phyloP scores from a whole-genome alignment of 1,140 invertebrate genomes.

The Lordiphosa stackelbergi region DNA sequence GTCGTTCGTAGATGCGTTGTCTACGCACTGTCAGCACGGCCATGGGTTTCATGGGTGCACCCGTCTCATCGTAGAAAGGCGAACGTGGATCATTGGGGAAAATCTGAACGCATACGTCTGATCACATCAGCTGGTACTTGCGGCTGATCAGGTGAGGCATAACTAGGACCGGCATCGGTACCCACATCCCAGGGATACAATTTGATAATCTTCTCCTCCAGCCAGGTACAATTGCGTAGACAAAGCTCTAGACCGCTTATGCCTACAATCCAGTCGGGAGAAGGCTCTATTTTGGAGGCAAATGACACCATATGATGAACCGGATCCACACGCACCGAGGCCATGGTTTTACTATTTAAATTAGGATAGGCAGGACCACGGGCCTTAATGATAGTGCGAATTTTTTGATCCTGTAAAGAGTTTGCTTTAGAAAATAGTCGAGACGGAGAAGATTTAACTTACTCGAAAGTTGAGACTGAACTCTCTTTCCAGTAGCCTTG shows the following conservation, averaged over 20 bases:
- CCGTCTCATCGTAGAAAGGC: constrained; percentile 92
- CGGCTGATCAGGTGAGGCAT: constrained; percentile 89
- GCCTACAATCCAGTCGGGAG: constrained; percentile 99
- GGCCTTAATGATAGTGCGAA: constrained; percentile 98
- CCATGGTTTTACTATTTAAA: constrained; percentile 92
- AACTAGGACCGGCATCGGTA: constrained; percentile 94
- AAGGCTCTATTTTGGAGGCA: constrained; percentile 96
- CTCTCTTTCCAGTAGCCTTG: constrained; percentile 93
- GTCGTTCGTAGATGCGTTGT: constrained; percentile 91
- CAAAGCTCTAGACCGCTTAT: constrained; percentile 95
- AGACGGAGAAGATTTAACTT: neutral
- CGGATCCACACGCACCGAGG: constrained; percentile 93
- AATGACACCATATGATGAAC: constrained; percentile 95
- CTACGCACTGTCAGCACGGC: constrained; percentile 88
- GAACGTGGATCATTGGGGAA: constrained; percentile 90
- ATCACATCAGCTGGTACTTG: constrained; percentile 90
- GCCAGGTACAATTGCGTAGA: constrained; percentile 94
- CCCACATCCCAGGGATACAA: constrained; percentile 98
- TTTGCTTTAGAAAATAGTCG: neutral
- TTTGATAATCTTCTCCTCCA: constrained; percentile 90
- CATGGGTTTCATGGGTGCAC: constrained; percentile 91
- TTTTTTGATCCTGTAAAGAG: constrained; percentile 86
- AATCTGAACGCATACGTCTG: constrained; percentile 87
- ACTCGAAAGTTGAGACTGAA: constrained; percentile 83
- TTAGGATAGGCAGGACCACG: constrained; percentile 95